Percentiles rank a stretch among this genome's conserved stretches.
Evolutionary conservation across 2,113 vertebrate genomes (phyloP).

Genomic region (Pterophyllum scalare): DNA sequence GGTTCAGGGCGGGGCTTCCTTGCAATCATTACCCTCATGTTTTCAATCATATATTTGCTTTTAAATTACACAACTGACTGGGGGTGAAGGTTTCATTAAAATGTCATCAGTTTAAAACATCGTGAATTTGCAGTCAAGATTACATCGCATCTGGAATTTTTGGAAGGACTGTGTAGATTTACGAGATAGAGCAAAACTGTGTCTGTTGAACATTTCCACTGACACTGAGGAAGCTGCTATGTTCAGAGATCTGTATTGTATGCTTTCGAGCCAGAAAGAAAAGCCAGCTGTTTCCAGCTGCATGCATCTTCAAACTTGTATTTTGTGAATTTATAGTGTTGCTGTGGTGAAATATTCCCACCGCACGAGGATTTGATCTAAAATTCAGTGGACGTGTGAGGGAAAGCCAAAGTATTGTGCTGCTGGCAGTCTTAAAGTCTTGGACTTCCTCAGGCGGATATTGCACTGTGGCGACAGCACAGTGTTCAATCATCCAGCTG

Average conservation of each 20-base stretch:
- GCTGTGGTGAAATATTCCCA: not conserved
- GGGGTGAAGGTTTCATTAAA: not conserved
- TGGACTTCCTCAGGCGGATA: not conserved
- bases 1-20: too few relatives aligned
- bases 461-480: not conserved
- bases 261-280: not conserved
- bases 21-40: not conserved
- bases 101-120: not conserved
- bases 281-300: not conserved
- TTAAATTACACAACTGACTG: not conserved
- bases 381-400: not conserved
- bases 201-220: not conserved
- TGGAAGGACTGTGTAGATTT: not conserved
- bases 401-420: not conserved
- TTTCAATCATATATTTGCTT: not conserved
- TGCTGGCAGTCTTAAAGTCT: constrained; percentile 6
- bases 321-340: not conserved
- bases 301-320: not conserved
- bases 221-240: not conserved
- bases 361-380: not conserved
- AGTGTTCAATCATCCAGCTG: constrained; percentile 10
- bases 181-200: not conserved
- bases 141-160: too few relatives aligned
- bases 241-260: not conserved
- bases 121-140: not conserved